Percentiles rank a stretch among this genome's conserved stretches.
phyloP scores from a whole-genome alignment of 2,888 invertebrate genomes.

The Gerris lacustris region DNA sequence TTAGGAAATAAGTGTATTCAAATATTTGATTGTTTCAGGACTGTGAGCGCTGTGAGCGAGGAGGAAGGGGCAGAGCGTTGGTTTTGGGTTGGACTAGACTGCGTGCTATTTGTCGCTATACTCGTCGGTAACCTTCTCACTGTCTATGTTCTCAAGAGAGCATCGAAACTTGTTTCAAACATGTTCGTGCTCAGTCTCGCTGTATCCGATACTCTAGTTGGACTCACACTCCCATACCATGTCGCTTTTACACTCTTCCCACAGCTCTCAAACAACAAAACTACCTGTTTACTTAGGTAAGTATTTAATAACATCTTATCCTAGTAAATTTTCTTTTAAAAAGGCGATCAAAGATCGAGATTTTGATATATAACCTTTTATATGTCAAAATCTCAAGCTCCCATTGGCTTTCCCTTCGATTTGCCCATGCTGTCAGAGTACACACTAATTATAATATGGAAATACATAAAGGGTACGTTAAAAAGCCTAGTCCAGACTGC shows the following conservation, averaged over 20 bases:
- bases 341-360: too few species aligned
- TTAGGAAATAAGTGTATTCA: too few species aligned
- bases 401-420: too few species aligned
- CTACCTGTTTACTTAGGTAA: slow-evolving; percentile 57
- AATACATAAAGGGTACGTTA: too few species aligned
- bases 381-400: too few species aligned
- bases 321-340: too few species aligned
- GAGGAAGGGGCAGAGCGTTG: slow-evolving; percentile 20
- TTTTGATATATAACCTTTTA: too few species aligned
- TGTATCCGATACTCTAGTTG: slow-evolving; percentile 65
- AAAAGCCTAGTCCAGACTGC: too few species aligned
- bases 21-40: too few species aligned
- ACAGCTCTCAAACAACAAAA: slow-evolving; percentile 47
- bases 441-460: too few species aligned
- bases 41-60: background rate
- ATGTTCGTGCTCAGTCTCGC: slow-evolving; percentile 64
- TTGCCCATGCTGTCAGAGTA: too few species aligned
- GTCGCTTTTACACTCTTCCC: slow-evolving; percentile 57
- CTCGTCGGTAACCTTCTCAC: slow-evolving; percentile 63
- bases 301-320: slow-evolving; percentile 36
- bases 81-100: slow-evolving; percentile 53
- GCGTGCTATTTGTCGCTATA: slow-evolving; percentile 51
- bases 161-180: slow-evolving; percentile 59
- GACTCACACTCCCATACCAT: slow-evolving; percentile 63
- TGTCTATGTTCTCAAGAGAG: slow-evolving; percentile 56